A percentile compares a stretch with the other conserved stretches of the same genome.
Conservation (phyloP, 2,113 vertebrate genomes). For the Empidonax alnorum region DNA sequence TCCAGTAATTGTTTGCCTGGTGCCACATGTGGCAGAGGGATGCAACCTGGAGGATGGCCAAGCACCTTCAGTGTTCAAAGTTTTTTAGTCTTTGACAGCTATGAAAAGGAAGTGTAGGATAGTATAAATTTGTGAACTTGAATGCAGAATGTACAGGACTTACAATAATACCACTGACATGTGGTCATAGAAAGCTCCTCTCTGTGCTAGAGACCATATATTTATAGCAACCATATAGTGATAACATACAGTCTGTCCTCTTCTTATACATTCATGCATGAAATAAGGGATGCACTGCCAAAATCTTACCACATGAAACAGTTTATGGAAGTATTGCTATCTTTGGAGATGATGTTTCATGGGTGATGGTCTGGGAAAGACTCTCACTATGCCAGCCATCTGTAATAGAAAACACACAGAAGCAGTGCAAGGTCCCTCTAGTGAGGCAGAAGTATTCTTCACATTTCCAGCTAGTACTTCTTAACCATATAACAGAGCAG, state of each 20-base stretch:
- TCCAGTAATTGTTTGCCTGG: background rate
- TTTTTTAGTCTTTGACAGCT: background rate
- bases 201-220: background rate
- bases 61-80: background rate
- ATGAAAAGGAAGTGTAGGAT: background rate
- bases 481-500: background rate
- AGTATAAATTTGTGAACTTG: background rate
- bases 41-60: background rate
- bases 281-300: background rate
- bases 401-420: background rate
- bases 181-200: background rate
- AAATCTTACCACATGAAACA: background rate
- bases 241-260: background rate
- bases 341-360: background rate
- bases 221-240: background rate
- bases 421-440: background rate
- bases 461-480: background rate
- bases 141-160: background rate
- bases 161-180: background rate
- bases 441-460: background rate
- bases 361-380: background rate
- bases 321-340: background rate
- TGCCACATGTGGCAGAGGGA: background rate
- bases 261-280: background rate
- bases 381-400: background rate